These are phyloP conservation scores for Drosophila colorata DNA, from an alignment of 2,888 invertebrate genomes.

Conservation along the genomic window DNA sequence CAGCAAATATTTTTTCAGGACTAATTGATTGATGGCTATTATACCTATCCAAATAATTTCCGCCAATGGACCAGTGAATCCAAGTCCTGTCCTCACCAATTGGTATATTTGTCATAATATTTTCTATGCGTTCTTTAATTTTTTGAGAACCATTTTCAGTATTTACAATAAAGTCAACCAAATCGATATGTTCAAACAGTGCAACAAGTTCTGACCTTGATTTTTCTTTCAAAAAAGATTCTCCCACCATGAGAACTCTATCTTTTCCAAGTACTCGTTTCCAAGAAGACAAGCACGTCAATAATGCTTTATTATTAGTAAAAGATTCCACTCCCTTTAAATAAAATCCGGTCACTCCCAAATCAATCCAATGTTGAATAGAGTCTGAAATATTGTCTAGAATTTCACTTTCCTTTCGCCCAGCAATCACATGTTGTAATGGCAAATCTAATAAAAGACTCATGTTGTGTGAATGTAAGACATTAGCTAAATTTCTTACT, in stretches of 20 bases:
- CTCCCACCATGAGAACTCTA: constrained; percentile 89
- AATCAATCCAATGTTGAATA: constrained; percentile 89
- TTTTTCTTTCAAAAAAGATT: constrained; percentile 86
- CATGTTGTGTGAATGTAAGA: constrained; percentile 90
- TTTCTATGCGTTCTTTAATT: constrained; percentile 87
- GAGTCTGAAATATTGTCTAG: constrained; percentile 87
- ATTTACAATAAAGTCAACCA: constrained; percentile 90
- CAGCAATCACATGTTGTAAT: constrained; percentile 85
- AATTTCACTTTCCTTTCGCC: constrained; percentile 78
- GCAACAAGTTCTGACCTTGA: constrained; percentile 86
- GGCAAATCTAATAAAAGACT: constrained; percentile 93
- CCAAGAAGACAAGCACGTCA: constrained; percentile 88
- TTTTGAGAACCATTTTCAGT: constrained; percentile 87
- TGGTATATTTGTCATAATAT: constrained; percentile 87
- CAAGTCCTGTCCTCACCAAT: constrained; percentile 88
- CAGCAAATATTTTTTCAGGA: constrained; percentile 89
- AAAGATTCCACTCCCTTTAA: constrained; percentile 91
- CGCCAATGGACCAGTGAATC: constrained; percentile 93
- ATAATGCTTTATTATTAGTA: constrained; percentile 85
- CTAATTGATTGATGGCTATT: constrained; percentile 76
- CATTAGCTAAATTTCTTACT: constrained; percentile 88
- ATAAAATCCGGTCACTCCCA: constrained; percentile 95
- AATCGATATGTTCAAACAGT: constrained; percentile 89
- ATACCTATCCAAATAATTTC: constrained; percentile 85
- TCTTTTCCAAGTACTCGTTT: constrained; percentile 88